Evolutionary conservation across 2,113 vertebrate genomes (phyloP).

Genomic region (Lathamus discolor): DNA sequence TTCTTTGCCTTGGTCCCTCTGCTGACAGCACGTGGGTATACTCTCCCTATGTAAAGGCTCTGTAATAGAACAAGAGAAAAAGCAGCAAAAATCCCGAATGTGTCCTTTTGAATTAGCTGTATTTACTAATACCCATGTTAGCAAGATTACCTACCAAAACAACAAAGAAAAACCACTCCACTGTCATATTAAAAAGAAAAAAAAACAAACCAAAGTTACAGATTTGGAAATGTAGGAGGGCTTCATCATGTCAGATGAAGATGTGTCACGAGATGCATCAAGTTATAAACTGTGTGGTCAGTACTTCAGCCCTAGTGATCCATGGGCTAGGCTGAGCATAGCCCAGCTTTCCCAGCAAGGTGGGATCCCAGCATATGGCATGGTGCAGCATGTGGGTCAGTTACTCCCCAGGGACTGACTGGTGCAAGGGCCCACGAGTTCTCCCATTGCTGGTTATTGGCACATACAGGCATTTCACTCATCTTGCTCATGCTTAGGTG

Average conservation of each 20-base stretch:
- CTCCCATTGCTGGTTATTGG: background rate
- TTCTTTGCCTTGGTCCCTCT: background rate
- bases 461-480: rapidly evolving
- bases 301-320: background rate
- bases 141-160: background rate
- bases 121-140: background rate
- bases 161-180: background rate
- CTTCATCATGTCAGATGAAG: background rate
- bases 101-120: background rate
- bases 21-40: rapidly evolving
- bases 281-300: background rate
- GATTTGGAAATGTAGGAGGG: background rate
- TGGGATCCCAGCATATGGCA: background rate
- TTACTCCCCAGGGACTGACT: background rate
- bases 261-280: background rate
- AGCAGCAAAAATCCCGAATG: background rate
- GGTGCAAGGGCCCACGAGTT: background rate
- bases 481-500: background rate
- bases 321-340: background rate
- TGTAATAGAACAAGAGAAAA: background rate
- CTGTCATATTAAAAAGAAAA: background rate
- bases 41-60: background rate
- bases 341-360: background rate
- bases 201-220: background rate
- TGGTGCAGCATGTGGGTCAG: background rate